phyloP scores from a whole-genome alignment of 1,140 invertebrate species.

The Brachionus manjavacas region DNA sequence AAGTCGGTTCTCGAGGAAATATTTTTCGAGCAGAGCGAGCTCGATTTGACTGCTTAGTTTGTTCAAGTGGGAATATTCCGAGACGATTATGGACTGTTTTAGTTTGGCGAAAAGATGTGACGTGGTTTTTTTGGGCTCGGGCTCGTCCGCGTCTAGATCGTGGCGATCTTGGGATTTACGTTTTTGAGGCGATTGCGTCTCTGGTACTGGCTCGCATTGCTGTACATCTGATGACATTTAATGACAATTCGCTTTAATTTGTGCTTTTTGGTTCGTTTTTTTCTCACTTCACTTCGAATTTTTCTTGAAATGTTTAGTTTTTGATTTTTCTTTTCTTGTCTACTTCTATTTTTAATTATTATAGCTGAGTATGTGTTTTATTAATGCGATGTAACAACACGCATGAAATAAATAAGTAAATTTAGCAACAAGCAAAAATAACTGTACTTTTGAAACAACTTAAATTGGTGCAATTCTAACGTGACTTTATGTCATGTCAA shows the following conservation, averaged over 20 bases:
- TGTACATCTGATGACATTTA: slow-evolving; percentile 28
- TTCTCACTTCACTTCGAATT: not conserved
- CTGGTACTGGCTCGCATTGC: not conserved
- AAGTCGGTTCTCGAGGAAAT: not conserved
- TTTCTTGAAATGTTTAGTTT: not conserved
- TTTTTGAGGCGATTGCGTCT: not conserved
- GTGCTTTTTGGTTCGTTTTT: not conserved
- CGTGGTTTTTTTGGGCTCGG: not conserved
- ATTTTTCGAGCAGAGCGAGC: not conserved
- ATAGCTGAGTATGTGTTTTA: not conserved
- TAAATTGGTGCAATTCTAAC: not conserved
- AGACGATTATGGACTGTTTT: not conserved
- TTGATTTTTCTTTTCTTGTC: not conserved
- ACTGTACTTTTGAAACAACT: not conserved
- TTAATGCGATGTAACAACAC: not conserved
- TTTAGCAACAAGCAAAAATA: not conserved
- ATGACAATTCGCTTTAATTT: not conserved
- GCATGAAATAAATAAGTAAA: not conserved
- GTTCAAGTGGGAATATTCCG: not conserved
- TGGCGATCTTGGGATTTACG: not conserved
- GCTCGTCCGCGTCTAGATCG: not conserved
- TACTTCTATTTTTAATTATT: not conserved
- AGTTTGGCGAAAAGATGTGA: not conserved
- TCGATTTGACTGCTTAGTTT: not conserved
- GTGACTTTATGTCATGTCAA: not conserved